phyloP scores from a whole-genome alignment of 2,888 invertebrate species.

The Stenurella melanura region DNA sequence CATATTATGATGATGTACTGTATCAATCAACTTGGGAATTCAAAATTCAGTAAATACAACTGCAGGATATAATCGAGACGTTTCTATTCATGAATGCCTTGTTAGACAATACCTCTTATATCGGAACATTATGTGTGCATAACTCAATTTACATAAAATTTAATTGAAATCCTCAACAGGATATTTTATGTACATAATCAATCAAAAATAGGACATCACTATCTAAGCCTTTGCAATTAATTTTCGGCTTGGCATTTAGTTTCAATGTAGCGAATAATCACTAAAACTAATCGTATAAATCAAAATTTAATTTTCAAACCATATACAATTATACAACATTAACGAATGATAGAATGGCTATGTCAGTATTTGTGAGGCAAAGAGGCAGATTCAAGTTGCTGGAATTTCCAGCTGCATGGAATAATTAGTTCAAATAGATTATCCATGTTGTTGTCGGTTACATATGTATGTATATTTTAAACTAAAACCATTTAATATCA shows the following conservation, averaged over 20 bases:
- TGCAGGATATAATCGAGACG: too few relatives aligned
- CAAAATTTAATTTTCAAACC: conserved; percentile 59
- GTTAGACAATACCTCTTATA: too few relatives aligned
- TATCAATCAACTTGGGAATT: too few relatives aligned
- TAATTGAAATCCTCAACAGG: background rate
- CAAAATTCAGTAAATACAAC: too few relatives aligned
- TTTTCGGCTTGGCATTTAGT: background rate
- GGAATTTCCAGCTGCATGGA: background rate
- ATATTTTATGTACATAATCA: background rate
- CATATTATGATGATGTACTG: too few relatives aligned
- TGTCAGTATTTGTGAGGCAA: too few relatives aligned
- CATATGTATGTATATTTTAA: too few relatives aligned
- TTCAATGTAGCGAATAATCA: conserved; percentile 49
- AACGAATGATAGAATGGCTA: background rate
- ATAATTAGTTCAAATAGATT: background rate
- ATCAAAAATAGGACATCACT: background rate
- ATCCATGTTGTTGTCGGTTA: too few relatives aligned
- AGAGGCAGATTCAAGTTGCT: background rate
- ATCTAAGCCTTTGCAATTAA: background rate
- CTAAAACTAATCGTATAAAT: conserved; percentile 56
- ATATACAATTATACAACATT: conserved; percentile 48
- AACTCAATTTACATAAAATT: background rate
- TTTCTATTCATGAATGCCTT: too few relatives aligned
- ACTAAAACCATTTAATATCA: too few relatives aligned
- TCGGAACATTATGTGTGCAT: background rate